phyloP scores from a whole-genome alignment of 37 sponge, comb jelly and placozoan species.

The Lycopodina hypogea region DNA sequence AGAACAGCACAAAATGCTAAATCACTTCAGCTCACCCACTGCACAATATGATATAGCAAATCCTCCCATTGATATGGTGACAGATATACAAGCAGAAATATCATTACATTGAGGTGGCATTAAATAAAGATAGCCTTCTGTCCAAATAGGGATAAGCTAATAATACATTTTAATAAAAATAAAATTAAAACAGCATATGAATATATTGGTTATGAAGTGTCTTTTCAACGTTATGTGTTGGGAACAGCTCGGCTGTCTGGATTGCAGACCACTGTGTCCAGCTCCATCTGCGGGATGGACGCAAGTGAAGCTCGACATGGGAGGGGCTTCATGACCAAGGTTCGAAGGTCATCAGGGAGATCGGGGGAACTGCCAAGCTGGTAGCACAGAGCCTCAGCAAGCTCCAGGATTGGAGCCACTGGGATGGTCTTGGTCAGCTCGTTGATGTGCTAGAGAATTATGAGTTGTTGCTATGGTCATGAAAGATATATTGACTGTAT shows the following conservation, averaged over 20 bases:
- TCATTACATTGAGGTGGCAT: too few relatives aligned
- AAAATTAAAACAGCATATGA: too few relatives aligned
- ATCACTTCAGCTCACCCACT: too few relatives aligned
- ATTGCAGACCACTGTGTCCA: conserved; percentile 41
- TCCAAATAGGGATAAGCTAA: too few relatives aligned
- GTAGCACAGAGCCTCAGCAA: conserved; percentile 68
- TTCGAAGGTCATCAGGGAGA: conserved; percentile 46
- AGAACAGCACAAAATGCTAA: too few relatives aligned
- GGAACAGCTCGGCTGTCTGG: conserved; percentile 41
- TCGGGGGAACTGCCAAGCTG: conserved; percentile 41
- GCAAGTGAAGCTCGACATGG: neutral
- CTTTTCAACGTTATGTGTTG: conserved; percentile 2
- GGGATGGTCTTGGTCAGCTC: conserved; percentile 59
- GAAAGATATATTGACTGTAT: conserved; percentile 2
- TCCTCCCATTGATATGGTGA: too few relatives aligned
- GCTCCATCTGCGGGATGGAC: neutral
- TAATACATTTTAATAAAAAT: too few relatives aligned
- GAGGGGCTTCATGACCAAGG: conserved; percentile 24
- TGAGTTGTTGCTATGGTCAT: too few relatives aligned
- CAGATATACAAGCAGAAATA: too few relatives aligned
- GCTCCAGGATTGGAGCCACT: conserved; percentile 45
- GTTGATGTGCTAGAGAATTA: conserved; percentile 67
- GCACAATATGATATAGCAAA: too few relatives aligned
- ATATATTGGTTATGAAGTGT: too few relatives aligned
- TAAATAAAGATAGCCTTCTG: too few relatives aligned